Conservation (phyloP, 2,797 vertebrate genomes). For the Octomys mimax region DNA sequence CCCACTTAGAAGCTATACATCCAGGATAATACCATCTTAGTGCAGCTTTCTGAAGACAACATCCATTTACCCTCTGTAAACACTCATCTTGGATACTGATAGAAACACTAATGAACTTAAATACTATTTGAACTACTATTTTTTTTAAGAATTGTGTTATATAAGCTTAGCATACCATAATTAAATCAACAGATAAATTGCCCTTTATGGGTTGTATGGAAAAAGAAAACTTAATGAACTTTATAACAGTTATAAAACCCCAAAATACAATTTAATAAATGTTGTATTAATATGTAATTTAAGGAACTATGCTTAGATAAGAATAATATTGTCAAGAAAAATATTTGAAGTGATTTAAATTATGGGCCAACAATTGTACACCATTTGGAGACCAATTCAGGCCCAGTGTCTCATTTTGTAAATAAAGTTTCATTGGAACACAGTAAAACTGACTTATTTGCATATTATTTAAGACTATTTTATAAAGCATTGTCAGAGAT, state of each 20-base stretch:
- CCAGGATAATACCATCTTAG: not conserved
- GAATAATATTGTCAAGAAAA: slow-evolving; percentile 32
- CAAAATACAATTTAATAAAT: slow-evolving; percentile 36
- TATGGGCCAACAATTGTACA: not conserved
- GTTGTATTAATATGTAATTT: not conserved
- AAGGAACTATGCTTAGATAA: not conserved
- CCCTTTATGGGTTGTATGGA: not conserved
- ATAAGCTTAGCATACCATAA: not conserved
- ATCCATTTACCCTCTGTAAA: not conserved
- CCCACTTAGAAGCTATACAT: no score
- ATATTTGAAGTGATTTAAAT: slow-evolving; percentile 22
- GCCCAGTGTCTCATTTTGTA: not conserved
- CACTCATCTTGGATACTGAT: not conserved
- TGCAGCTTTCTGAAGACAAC: not conserved
- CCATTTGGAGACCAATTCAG: not conserved
- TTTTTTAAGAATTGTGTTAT: not conserved
- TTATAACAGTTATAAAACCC: not conserved
- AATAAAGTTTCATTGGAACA: not conserved
- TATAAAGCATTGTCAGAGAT: not conserved
- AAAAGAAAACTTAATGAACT: slow-evolving; percentile 21
- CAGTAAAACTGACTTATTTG: not conserved
- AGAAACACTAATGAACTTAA: not conserved
- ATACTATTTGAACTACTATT: not conserved
- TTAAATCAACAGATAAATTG: not conserved
- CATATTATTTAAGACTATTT: not conserved